Evolutionary conservation across 2,888 invertebrate species (phyloP).

Genomic region (Catonia carolina): DNA sequence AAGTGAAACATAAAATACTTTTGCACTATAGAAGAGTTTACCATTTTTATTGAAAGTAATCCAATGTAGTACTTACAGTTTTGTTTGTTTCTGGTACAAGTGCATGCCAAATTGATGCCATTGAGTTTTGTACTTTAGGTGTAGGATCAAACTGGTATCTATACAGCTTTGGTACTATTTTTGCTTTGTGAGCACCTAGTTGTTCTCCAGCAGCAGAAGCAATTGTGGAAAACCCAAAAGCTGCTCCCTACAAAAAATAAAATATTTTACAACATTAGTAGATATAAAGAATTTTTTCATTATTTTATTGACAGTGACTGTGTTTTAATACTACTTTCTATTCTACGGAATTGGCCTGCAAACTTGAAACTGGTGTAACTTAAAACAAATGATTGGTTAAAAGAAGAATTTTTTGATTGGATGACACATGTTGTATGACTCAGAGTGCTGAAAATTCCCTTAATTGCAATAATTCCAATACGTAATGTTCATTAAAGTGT

Average conservation of each 20-base stretch:
- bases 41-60: too few species aligned
- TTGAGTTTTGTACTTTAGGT: conserved; percentile 83
- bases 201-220: conserved; percentile 78
- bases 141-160: conserved; percentile 88
- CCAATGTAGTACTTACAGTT: conserved; percentile 55
- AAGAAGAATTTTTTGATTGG: too few species aligned
- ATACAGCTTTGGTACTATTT: conserved; percentile 56
- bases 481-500: too few species aligned
- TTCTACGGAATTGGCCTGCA: too few species aligned
- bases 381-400: too few species aligned
- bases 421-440: too few species aligned
- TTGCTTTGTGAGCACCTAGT: conserved; percentile 70
- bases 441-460: too few species aligned
- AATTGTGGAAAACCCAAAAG: conserved; percentile 85
- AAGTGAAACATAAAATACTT: too few species aligned
- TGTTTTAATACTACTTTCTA: background rate
- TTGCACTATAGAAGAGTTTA: too few species aligned
- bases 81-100: conserved; percentile 79
- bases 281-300: conserved; percentile 7
- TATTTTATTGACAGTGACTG: conserved; percentile 11
- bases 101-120: conserved; percentile 90
- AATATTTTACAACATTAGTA: conserved; percentile 1
- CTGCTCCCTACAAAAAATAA: conserved; percentile 59
- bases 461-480: too few species aligned
- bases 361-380: too few species aligned